These are phyloP conservation scores for Drosophila picticornis DNA, from an alignment of 2,888 invertebrate species.

Conservation along the genomic window DNA sequence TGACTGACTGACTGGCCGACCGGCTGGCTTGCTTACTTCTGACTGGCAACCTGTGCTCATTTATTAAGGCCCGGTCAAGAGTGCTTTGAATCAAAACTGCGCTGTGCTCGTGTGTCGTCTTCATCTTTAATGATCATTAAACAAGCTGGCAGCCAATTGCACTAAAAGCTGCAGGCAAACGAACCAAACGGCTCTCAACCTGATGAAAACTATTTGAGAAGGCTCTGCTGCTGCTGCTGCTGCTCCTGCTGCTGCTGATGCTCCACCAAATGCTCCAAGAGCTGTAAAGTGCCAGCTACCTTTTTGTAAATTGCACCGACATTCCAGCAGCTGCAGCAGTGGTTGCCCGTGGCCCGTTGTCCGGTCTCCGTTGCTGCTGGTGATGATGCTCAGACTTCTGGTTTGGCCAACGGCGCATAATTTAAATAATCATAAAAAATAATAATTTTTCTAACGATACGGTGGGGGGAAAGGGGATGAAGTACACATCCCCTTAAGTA, in stretches of 20 bases:
- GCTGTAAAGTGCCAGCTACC: constrained; percentile 68
- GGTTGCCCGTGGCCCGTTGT: not conserved
- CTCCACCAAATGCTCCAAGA: constrained; percentile 47
- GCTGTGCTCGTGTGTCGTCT: constrained; percentile 71
- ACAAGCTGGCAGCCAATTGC: constrained; percentile 77
- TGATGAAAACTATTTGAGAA: constrained; percentile 80
- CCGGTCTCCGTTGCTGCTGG: not conserved
- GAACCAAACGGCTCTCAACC: constrained; percentile 57
- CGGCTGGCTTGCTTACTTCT: constrained; percentile 2
- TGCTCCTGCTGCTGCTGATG: not conserved
- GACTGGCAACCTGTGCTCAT: constrained; percentile 71
- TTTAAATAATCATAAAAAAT: constrained; percentile 81
- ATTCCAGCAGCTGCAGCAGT: constrained; percentile 50
- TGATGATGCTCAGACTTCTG: constrained; percentile 50
- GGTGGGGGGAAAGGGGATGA: constrained; percentile 1
- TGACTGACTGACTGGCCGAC: constrained; percentile 2
- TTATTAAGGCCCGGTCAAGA: constrained; percentile 80
- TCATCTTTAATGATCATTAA: constrained; percentile 80
- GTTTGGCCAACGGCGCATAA: constrained; percentile 67
- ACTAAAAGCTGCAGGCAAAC: constrained; percentile 76
- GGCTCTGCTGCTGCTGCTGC: constrained; percentile 22
- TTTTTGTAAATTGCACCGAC: constrained; percentile 76
- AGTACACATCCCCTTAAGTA: constrained; percentile 24
- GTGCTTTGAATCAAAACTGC: constrained; percentile 77
- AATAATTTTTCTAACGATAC: constrained; percentile 74